Base-by-base conservation (phyloP, 1,140 invertebrate species). In the Zeugodacus cucurbitae region DNA sequence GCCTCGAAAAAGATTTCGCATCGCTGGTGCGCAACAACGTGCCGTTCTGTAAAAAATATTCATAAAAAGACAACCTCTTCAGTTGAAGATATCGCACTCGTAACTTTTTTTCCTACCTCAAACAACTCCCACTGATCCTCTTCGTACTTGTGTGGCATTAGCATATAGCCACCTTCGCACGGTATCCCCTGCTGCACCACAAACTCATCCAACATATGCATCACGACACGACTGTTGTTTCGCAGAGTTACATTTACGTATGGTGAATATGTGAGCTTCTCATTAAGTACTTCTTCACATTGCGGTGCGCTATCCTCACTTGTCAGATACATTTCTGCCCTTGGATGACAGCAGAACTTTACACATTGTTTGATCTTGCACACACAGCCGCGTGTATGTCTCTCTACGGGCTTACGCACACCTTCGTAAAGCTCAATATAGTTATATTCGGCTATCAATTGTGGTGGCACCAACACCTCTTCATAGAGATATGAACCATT, bases 401-500 rank as follows among this genome's bases (percentile, higher is more conserved):
- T 85, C 2, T n/a, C 1, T 14, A 89, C 91, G 3, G 37, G 1
- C 29, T 87, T 32, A 26, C 10, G 86, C 4, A 89, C 64, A 11
- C 87, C 88, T 0, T 86, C 87, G 48, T 88, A 87, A 3, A 41
- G 74, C 2, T 89, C 57, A 22, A 85, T 86, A 32, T 89, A 90
- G 67, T 92, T 87, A 64, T 91, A 92, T 59, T 86, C 82, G 4
- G 86, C 90, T 29, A 89, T 90, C 29, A 88, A 85, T 4, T 89
- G 57, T 0, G 88, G 41, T 3, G 91, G 90, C 85, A 92, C 87
- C n/a, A 92, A n/a, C 0, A 91, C 1, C 0, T 57, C 87, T 14
- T 92, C 88, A 34, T 90, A 91, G 10, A 90, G 11, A 70, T 90
- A 92, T 0, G 92, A 91, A 10, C 91, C 90, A 88, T 91, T 92